Conservation (phyloP, 1,140 invertebrate species). For the Aphidius gifuensis region DNA sequence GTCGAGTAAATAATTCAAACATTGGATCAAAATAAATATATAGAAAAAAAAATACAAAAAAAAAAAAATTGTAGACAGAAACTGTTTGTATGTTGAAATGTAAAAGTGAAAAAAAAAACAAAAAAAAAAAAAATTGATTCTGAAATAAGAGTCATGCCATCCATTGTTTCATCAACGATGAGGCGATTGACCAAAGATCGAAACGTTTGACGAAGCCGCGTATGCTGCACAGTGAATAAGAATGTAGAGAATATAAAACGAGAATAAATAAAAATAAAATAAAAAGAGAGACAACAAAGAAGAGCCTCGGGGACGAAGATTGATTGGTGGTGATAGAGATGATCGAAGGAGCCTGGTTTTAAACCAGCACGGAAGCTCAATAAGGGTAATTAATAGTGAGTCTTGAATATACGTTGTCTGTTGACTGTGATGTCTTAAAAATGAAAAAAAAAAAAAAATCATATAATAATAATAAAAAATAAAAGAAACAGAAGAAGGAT, state of each 20-base stretch:
- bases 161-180: constrained; percentile 44
- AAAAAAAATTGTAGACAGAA: too few species aligned
- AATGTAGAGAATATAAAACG: too few species aligned
- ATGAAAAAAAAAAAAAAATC: too few species aligned
- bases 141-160: constrained; percentile 32
- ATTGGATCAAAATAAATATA: too few species aligned
- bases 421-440: not conserved
- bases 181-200: constrained; percentile 32
- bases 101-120: too few species aligned
- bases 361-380: constrained; percentile 42
- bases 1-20: too few species aligned
- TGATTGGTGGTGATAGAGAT: constrained; percentile 47
- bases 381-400: constrained; percentile 44
- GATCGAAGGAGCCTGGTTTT: constrained; percentile 38
- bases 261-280: not conserved
- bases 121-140: too few species aligned
- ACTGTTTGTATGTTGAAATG: too few species aligned
- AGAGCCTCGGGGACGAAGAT: constrained; percentile 34
- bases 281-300: not conserved
- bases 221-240: too few species aligned
- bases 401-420: not conserved
- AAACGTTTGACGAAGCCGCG: constrained; percentile 27
- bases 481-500: constrained; percentile 3
- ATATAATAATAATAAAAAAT: too few species aligned
- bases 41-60: too few species aligned